A percentile compares a stretch with the other conserved stretches of the same genome.
Conservation (phyloP, 2,113 vertebrate genomes). For the Acanthochromis polyacanthus region DNA sequence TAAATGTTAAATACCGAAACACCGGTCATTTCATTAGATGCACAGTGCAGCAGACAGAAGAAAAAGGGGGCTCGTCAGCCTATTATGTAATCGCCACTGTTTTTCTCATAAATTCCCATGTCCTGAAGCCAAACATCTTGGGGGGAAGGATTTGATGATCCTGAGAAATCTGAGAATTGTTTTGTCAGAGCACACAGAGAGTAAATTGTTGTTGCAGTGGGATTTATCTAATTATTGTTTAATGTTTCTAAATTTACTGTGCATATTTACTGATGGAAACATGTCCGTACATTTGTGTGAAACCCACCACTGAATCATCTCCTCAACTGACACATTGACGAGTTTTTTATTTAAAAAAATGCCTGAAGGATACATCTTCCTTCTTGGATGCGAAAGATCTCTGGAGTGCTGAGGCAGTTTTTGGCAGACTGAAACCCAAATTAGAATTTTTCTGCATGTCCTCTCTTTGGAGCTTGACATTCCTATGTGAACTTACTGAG, state of each 20-base stretch:
- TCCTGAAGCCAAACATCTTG: constrained; percentile 29
- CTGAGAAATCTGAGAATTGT: neutral
- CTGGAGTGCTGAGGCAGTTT: neutral
- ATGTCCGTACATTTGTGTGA: neutral
- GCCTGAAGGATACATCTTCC: neutral
- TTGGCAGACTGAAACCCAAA: neutral
- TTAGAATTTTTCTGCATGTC: neutral
- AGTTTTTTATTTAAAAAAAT: constrained; percentile 1
- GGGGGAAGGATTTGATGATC: constrained; percentile 6
- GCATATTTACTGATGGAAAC: neutral
- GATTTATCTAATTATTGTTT: neutral
- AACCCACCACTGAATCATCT: neutral
- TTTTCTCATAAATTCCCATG: constrained; percentile 24
- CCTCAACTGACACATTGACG: neutral
- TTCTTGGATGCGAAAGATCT: neutral
- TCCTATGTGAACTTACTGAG: neutral
- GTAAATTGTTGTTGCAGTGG: neutral
- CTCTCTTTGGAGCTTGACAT: neutral
- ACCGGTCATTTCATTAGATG: constrained; percentile 26
- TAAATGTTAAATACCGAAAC: constrained; percentile 54
- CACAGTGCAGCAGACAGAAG: constrained; percentile 22
- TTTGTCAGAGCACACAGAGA: constrained; percentile 4
- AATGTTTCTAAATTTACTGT: neutral
- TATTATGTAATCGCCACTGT: constrained; percentile 41
- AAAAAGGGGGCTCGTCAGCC: constrained; percentile 21